Conservation (phyloP, 1,140 invertebrate genomes). For the Diabrotica undecimpunctata region DNA sequence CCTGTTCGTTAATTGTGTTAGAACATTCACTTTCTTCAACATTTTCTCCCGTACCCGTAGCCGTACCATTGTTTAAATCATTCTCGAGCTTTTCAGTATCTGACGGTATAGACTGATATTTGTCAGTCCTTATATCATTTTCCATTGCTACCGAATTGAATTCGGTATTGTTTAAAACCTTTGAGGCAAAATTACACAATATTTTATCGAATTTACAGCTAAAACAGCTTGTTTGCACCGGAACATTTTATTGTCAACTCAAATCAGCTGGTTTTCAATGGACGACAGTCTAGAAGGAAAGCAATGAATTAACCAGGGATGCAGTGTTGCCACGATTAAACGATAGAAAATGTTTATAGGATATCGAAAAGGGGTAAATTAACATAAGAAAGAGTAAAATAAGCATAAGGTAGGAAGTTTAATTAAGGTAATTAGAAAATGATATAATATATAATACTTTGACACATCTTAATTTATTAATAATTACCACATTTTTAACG, state of each 20-base stretch:
- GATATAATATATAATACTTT: no score
- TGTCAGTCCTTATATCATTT: conserved; percentile 38
- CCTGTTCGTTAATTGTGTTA: conserved; percentile 26
- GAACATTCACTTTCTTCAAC: conserved; percentile 24
- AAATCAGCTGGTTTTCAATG: conserved; percentile 46
- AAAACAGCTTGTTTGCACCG: conserved; percentile 36
- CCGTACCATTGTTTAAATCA: conserved; percentile 38
- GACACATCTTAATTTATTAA: no score
- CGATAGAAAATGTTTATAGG: no score
- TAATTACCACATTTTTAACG: no score
- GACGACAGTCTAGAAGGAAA: conserved; percentile 28
- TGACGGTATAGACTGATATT: conserved; percentile 40
- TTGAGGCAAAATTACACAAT: conserved; percentile 28
- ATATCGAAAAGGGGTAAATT: no score
- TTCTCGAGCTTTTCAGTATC: conserved; percentile 35
- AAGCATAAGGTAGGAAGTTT: no score
- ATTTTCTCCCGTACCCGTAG: conserved; percentile 18
- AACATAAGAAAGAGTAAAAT: no score
- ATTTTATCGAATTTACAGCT: conserved; percentile 39
- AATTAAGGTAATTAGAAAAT: no score
- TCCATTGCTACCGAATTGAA: conserved; percentile 35
- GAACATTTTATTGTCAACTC: conserved; percentile 46
- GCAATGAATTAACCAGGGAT: background rate
- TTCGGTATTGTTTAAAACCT: conserved; percentile 26
- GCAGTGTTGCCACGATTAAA: no score